Conservation (phyloP, 1,140 invertebrate genomes). For the Gryllus bimaculatus region DNA sequence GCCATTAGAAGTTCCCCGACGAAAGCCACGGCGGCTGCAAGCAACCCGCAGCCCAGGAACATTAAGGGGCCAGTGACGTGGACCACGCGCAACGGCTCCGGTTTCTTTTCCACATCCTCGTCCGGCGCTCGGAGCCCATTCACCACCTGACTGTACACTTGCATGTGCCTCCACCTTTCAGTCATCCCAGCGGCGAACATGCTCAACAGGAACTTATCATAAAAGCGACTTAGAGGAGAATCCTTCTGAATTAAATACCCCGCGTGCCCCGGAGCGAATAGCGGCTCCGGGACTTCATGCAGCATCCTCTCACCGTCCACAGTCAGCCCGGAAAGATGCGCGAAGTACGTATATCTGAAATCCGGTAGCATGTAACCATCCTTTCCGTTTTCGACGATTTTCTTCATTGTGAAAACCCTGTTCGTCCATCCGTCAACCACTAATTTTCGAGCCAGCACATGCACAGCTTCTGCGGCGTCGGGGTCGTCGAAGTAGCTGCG, state of each 20-base stretch:
- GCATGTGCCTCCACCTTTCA: background rate
- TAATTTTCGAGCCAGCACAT: background rate
- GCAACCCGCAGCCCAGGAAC: background rate
- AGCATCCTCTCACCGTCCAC: background rate
- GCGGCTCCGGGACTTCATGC: background rate
- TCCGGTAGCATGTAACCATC: background rate
- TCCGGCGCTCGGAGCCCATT: background rate
- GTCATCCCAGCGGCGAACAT: background rate
- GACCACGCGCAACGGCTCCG: background rate
- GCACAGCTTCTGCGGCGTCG: background rate
- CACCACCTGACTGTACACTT: background rate
- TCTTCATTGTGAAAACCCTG: background rate
- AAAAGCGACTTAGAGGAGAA: background rate
- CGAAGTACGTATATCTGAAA: background rate
- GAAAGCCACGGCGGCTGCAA: background rate
- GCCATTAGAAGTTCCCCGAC: background rate
- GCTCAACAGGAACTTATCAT: background rate
- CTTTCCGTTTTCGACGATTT: background rate
- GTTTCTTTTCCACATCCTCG: background rate
- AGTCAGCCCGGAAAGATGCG: background rate
- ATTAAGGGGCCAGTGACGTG: background rate
- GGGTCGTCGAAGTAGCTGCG: background rate
- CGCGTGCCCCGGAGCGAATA: background rate
- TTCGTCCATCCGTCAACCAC: background rate
- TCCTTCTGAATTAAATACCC: background rate